These are phyloP conservation scores for Alviniconcha strummeri DNA, from an alignment of 2,888 invertebrate species.

Conservation along the genomic window DNA sequence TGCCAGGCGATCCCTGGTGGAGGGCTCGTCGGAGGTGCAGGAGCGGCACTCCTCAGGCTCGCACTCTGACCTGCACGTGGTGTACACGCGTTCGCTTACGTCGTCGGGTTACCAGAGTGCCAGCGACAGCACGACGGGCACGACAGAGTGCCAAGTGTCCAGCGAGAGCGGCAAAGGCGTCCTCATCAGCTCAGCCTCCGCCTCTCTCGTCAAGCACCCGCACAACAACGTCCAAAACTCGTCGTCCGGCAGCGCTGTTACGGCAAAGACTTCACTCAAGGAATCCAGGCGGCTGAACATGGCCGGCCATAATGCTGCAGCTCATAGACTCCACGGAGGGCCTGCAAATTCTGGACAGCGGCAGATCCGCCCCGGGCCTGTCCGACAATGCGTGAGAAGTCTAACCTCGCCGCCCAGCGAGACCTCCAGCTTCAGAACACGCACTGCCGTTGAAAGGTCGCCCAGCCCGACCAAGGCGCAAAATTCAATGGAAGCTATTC, in stretches of 20 bases:
- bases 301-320: not conserved
- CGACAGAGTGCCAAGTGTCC: not conserved
- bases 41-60: not conserved
- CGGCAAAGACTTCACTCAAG: not conserved
- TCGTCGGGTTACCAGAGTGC: slow-evolving; percentile 29
- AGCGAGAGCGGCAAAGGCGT: not conserved
- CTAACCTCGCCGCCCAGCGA: too few species aligned
- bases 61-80: slow-evolving; percentile 17
- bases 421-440: too few species aligned
- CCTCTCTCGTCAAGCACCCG: too few species aligned
- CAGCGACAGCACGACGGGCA: not conserved
- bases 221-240: not conserved
- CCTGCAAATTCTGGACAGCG: not conserved
- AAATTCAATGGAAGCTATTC: too few species aligned
- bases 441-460: too few species aligned
- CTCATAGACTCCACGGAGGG: too few species aligned
- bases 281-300: not conserved
- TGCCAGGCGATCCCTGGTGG: not conserved
- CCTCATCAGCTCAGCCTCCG: too few species aligned
- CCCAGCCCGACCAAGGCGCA: too few species aligned
- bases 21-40: not conserved
- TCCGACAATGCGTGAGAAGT: too few species aligned
- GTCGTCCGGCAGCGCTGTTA: not conserved
- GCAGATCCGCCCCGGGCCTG: not conserved
- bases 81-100: slow-evolving; percentile 10